Evolutionary conservation across 2,888 invertebrate species (phyloP).

Genomic region (Polydesmus complanatus): DNA sequence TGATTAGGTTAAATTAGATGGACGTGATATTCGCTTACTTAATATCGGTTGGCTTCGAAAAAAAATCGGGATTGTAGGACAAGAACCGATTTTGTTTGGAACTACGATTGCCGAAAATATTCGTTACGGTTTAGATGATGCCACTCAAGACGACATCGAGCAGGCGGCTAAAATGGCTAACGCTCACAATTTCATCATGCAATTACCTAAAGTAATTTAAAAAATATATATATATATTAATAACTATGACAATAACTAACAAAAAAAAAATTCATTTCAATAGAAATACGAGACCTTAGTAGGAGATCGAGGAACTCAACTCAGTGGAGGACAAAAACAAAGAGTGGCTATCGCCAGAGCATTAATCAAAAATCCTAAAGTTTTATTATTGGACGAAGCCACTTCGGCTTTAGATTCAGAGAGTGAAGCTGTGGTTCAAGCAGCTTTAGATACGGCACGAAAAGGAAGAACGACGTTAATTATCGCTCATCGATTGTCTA

Average conservation of each 20-base stretch:
- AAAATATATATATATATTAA: neutral
- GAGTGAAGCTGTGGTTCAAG: slow-evolving; percentile 70
- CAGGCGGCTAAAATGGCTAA: slow-evolving; percentile 57
- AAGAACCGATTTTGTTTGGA: slow-evolving; percentile 48
- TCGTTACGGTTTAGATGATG: slow-evolving; percentile 31
- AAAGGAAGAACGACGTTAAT: slow-evolving; percentile 34
- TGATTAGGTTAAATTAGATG: slow-evolving; percentile 33
- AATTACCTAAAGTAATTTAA: slow-evolving; percentile 47
- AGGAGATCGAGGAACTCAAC: slow-evolving; percentile 62
- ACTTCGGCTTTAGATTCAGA: slow-evolving; percentile 70
- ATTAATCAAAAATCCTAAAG: slow-evolving; percentile 48
- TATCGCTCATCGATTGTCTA: slow-evolving; percentile 39
- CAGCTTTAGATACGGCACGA: slow-evolving; percentile 43
- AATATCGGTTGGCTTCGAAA: slow-evolving; percentile 37
- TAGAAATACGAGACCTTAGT: slow-evolving; percentile 56
- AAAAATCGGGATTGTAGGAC: slow-evolving; percentile 33
- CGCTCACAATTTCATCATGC: slow-evolving; percentile 59
- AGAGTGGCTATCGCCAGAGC: slow-evolving; percentile 48
- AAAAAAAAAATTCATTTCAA: neutral
- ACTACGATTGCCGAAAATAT: slow-evolving; percentile 40
- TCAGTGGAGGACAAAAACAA: slow-evolving; percentile 66
- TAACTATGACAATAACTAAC: neutral
- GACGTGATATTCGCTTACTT: slow-evolving; percentile 33
- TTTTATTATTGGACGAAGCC: slow-evolving; percentile 56
- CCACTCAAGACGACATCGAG: slow-evolving; percentile 46